Evolutionary conservation across 2,888 invertebrate genomes (phyloP).

Genomic region (Sminthurinus aureus): DNA sequence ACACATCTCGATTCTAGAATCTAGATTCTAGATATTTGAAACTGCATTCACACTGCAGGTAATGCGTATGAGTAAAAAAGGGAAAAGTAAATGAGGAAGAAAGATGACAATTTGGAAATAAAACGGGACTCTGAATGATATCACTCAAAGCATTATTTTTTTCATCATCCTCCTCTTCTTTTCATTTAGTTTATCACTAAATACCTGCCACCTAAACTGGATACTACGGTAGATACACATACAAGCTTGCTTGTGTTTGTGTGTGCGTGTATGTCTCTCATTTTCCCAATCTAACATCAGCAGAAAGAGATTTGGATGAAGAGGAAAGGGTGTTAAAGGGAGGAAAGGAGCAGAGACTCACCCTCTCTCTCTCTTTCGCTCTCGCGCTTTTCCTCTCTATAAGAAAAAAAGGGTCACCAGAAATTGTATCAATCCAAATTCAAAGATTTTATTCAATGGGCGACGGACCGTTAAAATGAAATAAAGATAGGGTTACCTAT

Average conservation of each 20-base stretch:
- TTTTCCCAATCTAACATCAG: not conserved
- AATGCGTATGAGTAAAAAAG: not conserved
- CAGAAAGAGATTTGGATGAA: not conserved
- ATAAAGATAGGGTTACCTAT: constrained; percentile 58
- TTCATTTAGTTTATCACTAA: constrained; percentile 13
- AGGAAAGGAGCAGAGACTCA: not conserved
- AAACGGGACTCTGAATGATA: constrained; percentile 39
- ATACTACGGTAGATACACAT: no score
- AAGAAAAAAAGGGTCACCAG: constrained; percentile 41
- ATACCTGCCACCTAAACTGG: constrained; percentile 30
- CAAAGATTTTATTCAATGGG: constrained; percentile 46
- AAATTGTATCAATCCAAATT: constrained; percentile 40
- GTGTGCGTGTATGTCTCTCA: not conserved
- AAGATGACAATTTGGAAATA: constrained; percentile 36
- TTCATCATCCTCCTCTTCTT: no score
- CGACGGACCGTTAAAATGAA: constrained; percentile 60
- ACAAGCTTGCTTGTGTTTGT: not conserved
- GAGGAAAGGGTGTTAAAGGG: constrained; percentile 17
- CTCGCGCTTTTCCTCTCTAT: not conserved
- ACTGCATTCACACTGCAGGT: no score
- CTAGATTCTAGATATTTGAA: not conserved
- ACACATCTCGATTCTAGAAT: no score
- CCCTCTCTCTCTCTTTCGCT: not conserved
- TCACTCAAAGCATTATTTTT: constrained; percentile 27
- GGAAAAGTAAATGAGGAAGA: constrained; percentile 29